Base-by-base conservation (phyloP, 2,113 vertebrate species). In the Camelus dromedarius region DNA sequence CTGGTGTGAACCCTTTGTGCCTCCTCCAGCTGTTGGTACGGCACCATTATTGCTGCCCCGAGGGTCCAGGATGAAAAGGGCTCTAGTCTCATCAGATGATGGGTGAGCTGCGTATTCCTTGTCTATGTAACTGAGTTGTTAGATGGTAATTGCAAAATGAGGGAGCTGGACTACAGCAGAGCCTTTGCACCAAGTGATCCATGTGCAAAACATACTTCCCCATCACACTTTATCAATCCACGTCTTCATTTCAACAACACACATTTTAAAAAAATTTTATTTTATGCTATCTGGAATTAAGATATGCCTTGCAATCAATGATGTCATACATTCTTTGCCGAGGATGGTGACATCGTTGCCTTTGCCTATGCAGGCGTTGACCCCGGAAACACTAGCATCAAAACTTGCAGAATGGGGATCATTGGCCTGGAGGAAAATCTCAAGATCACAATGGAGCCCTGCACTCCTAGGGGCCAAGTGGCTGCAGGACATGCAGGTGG, bases 201-300 rank as follows among this genome's bases (percentile, higher is more conserved):
- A 60, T 0, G 15, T 73, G 46, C 28, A 76, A 80, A 93, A 84
- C 13, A 15, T 32, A 15, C 9, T 30, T 46, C 35, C 24, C 60
- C 56, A 12, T 35, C 19, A 9, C 12, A 46, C 5, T 54, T 88
- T 58, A 35, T 89, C 73, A 54, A 19, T n/a, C 60, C 10, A 73
- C 19, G 13, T 15, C 42, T 46, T 84, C 86, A 56, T 69, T 64
- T 88, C 54, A 32, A 64, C n/a, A 20, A 60, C 26, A 58, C 5
- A 46, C 8, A 46, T 86, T 91, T 66, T 52, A 19, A 8, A 19
- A 90, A 90, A 4, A 18, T 20, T 67, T 75, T 62, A 60, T 75
- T 67, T 91, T 48, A 91, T 46, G 14, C 30, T 77, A 91, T 69
- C 26, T 50, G 10, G 70, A 95, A 87, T 56, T 79, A 83, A 87